A percentile compares a stretch with the other conserved stretches of the same genome.
phyloP scores from a whole-genome alignment of 2,113 vertebrate species.

The Neogobius melanostomus region DNA sequence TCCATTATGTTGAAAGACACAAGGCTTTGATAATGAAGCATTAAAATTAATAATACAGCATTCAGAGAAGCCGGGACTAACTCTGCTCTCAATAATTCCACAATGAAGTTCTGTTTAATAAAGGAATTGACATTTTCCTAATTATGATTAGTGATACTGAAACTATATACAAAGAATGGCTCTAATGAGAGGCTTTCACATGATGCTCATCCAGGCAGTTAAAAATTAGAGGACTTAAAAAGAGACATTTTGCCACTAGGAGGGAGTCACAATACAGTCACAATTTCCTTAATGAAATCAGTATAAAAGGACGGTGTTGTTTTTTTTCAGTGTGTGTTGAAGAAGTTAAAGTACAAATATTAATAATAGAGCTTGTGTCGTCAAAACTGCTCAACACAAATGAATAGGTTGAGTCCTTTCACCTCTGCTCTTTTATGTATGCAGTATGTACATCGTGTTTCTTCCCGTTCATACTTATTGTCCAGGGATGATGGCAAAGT shows the following conservation, averaged over 20 bases:
- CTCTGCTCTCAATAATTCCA: not conserved
- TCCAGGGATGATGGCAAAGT: constrained; percentile 20
- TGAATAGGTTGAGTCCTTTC: too few species aligned
- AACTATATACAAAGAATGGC: not conserved
- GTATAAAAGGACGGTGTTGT: too few species aligned
- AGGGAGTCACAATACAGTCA: too few species aligned
- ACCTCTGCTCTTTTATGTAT: too few species aligned
- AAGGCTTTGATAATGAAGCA: not conserved
- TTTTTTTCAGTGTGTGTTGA: too few species aligned
- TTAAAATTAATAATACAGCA: not conserved
- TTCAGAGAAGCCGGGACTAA: not conserved
- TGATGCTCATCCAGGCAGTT: not conserved
- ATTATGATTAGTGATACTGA: not conserved
- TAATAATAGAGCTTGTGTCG: too few species aligned
- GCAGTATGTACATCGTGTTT: too few species aligned
- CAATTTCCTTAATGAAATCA: too few species aligned
- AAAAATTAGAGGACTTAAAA: too few species aligned
- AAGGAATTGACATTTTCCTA: not conserved
- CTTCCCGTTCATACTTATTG: constrained; percentile 3
- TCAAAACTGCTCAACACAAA: too few species aligned
- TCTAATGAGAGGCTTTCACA: not conserved
- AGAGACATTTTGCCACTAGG: too few species aligned
- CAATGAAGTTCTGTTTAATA: not conserved
- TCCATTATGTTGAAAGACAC: not conserved
- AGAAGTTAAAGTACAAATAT: too few species aligned